Conservation (phyloP, 2,888 invertebrate species). For the Oxytorus armatus region DNA sequence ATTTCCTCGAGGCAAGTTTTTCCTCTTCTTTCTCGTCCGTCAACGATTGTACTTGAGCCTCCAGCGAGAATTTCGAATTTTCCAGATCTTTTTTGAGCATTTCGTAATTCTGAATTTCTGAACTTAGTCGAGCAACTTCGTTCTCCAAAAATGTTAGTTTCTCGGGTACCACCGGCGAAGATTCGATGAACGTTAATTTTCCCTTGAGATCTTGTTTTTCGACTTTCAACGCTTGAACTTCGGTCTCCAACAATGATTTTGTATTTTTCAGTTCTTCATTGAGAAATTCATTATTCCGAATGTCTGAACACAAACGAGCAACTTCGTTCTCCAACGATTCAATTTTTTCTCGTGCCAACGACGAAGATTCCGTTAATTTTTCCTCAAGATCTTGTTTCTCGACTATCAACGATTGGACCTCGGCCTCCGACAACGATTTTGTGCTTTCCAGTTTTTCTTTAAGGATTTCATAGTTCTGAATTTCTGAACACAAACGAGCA, state of each 20-base stretch:
- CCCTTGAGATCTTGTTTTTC: constrained; percentile 68
- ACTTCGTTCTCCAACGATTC: constrained; percentile 40
- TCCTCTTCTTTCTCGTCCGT: constrained; percentile 34
- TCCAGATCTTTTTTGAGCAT: constrained; percentile 48
- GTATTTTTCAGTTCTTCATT: constrained; percentile 9
- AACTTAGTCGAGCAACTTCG: constrained; percentile 13
- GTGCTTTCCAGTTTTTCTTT: constrained; percentile 44
- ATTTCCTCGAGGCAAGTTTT: not conserved
- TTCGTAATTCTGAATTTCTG: constrained; percentile 33
- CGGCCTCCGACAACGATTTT: constrained; percentile 3
- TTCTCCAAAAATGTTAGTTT: constrained; percentile 35
- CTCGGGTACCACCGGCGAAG: constrained; percentile 8
- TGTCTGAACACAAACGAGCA: constrained; percentile 29
- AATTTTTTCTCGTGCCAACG: constrained; percentile 25
- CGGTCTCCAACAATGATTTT: constrained; percentile 20
- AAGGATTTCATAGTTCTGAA: constrained; percentile 31
- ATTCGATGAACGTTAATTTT: constrained; percentile 66
- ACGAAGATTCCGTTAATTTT: constrained; percentile 25
- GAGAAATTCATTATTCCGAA: not conserved
- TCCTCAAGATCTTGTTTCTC: constrained; percentile 39
- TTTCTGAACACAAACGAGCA: constrained; percentile 10
- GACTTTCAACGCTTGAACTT: constrained; percentile 22
- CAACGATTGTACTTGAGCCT: constrained; percentile 15
- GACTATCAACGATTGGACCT: constrained; percentile 5
- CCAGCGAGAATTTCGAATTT: not conserved